phyloP scores from a whole-genome alignment of 2,888 invertebrate species.

The Drosophila glabriapex region DNA sequence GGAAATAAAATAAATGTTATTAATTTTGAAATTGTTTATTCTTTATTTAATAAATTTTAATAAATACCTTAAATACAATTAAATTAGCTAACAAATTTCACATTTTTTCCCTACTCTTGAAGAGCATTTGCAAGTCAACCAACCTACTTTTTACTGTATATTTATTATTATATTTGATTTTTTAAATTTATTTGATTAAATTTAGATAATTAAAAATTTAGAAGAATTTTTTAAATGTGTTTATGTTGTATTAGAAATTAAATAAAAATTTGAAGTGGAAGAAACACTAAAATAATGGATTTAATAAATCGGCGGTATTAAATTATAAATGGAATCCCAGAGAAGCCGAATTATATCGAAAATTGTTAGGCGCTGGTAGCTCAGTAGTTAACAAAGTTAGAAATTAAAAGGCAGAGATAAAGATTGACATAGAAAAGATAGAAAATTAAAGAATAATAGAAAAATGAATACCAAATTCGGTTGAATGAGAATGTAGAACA shows the following conservation, averaged over 20 bases:
- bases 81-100: background rate
- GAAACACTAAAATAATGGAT: background rate
- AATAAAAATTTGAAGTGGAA: background rate
- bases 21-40: background rate
- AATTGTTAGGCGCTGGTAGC: too few relatives aligned
- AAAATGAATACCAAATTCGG: background rate
- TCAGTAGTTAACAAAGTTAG: too few relatives aligned
- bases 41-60: background rate
- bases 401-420: background rate
- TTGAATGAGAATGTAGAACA: background rate
- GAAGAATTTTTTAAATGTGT: background rate
- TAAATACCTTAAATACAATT: background rate
- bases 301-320: background rate
- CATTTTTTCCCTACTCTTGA: background rate
- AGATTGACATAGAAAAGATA: background rate
- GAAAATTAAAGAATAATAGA: background rate
- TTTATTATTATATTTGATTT: too few relatives aligned
- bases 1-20: background rate
- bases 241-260: background rate
- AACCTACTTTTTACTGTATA: background rate
- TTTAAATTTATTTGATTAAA: background rate
- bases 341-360: background rate
- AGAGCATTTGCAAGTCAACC: constrained; percentile 8
- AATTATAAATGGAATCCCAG: background rate
- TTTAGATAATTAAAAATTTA: background rate